Base-by-base conservation (phyloP, 2,888 invertebrate species). In the Mayetiola destructor region DNA sequence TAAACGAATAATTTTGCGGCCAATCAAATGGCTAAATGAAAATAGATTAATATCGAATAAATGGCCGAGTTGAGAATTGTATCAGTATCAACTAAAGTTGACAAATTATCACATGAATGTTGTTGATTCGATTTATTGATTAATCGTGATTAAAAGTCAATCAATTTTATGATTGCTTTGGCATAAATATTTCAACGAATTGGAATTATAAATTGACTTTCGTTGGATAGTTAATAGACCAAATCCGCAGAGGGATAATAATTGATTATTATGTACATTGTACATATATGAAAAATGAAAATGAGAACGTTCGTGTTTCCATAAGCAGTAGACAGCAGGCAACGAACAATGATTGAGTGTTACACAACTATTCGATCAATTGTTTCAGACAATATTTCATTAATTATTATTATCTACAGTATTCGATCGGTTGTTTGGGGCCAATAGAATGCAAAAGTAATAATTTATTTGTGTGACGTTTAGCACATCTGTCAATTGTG, bases 381-480 rank as follows among this genome's bases (percentile, higher is more conserved):
- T 42, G 42, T 21, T 42, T 42, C 14, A 9, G 21, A 23, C 16
- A 14, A 23, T 23, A 42, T 42, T 42, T 23, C 14, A 42, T 42
- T 42, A 42, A 42, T 42, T 42, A 23, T 2, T 14, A 12, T 23
- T 23, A 42, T 23, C 42, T 4, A 3, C 12, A 12, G 4, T 12
- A 23, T 23, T 42, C 42, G 16, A 12, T 23, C 23, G 21, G 42
- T 42, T 42, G 21, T 42, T 21, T 23, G 21, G 21, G 23, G 21
- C 21, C 23, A 23, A 23, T 42, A 6, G 12, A 1, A 32, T 32
- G 23, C 23, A 4, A n/a, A 23, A 3, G 10, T 14, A 42, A n/a
- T 42, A 42, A 42, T 42, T 42, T 42, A 42, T 42, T 42, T 42
- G 42, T 42, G 42, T 21, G 42, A 23, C 42, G 42, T 42, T 42